Base-by-base conservation (phyloP, 1,140 invertebrate species). In the Pentalonia nigronervosa region DNA sequence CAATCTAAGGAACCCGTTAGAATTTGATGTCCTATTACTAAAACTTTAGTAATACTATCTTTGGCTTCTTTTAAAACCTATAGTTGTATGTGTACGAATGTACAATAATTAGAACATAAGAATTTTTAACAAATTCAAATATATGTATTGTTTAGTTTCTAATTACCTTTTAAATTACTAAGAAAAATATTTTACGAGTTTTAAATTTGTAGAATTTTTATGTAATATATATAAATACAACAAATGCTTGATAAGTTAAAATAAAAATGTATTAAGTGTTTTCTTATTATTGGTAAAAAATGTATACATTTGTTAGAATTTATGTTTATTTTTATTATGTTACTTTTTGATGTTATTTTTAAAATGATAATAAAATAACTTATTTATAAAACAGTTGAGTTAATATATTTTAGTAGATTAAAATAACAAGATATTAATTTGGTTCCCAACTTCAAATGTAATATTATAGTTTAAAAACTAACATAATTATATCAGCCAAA, bases 1-100 rank as follows among this genome's bases (percentile, higher is more conserved):
- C 97, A 97, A 95, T 99, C 99, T n/a, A 98, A 96, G 20, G 98
- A 99, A 36, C 97, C 97, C 3, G 98, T 97, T 86, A 99, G 95
- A 94, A 99, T 98, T 96, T 99, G 98, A 96, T 99, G 96, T 95
- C 98, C 97, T 45, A 97, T 98, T 34, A 99, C 96, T 95, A 97
- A 96, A 47, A 99, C 95, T 20, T 97, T 97, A 21, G 98, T 99
- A 83, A 99, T 97, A 94, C 97, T 97, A 95, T 99, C 99, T 95
- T 98, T 99, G 0, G 98, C 98, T 95, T 99, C 98, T 95, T 97
- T 97, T 94, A 99, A 95, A 60, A 97, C 96, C 96, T 97, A 95
- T 76, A 96, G 93, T 67, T 20, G 14, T 48, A 30, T 6, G 21
- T 45, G 7, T 11, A 47, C 83, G 14, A 67, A 30, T 76, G 1